Percentiles rank a stretch among this genome's conserved stretches.
phyloP scores from a whole-genome alignment of 2,113 vertebrate species.

The Gymnogyps californianus region DNA sequence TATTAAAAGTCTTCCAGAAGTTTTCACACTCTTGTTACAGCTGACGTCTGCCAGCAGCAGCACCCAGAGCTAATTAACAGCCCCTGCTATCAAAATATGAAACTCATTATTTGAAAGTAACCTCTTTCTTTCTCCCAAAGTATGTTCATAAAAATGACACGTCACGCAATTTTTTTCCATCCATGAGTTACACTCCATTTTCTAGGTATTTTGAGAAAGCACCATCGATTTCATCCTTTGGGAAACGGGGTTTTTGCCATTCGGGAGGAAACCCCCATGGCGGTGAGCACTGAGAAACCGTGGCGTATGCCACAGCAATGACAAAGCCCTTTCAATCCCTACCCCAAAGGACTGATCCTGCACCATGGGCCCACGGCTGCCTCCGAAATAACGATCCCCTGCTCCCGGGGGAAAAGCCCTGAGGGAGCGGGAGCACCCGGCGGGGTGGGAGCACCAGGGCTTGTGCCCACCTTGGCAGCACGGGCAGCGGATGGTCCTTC shows the following conservation, averaged over 20 bases:
- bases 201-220: background rate
- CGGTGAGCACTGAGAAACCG: accelerated
- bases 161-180: background rate
- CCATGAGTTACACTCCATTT: background rate
- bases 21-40: background rate
- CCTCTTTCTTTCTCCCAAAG: background rate
- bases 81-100: background rate
- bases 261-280: accelerated
- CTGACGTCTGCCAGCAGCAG: background rate
- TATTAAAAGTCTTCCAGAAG: background rate
- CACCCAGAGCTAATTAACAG: background rate
- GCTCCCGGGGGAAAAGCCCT: background rate
- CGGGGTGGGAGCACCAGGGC: accelerated
- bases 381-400: background rate
- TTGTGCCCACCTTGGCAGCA: background rate
- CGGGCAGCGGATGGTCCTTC: accelerated
- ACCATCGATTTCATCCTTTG: background rate
- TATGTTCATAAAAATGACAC: background rate
- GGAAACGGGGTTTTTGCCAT: background rate
- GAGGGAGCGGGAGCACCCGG: background rate
- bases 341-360: background rate
- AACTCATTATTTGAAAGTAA: background rate
- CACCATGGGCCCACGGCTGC: background rate
- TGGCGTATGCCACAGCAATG: accelerated
- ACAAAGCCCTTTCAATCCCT: background rate